phyloP scores from a whole-genome alignment of 1,140 invertebrate species.

The Mycetomoellerius zeteki region DNA sequence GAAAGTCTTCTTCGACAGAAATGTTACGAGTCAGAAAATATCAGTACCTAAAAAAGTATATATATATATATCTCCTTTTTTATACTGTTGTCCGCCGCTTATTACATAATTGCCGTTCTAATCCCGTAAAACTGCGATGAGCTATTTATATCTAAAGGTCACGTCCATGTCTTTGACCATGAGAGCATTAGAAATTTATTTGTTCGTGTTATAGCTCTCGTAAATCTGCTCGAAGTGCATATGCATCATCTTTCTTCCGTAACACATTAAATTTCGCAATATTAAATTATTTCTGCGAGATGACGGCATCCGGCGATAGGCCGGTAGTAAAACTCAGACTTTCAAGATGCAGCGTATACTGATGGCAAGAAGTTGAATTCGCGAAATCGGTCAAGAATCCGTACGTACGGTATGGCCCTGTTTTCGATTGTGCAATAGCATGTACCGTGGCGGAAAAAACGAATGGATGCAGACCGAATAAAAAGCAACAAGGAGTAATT shows the following conservation, averaged over 20 bases:
- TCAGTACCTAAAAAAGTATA: not conserved
- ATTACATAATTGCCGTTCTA: constrained; percentile 16
- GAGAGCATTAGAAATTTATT: constrained; percentile 36
- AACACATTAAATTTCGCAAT: constrained; percentile 4
- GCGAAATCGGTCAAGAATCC: constrained; percentile 66
- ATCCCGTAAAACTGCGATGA: constrained; percentile 16
- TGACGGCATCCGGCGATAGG: not conserved
- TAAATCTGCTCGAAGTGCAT: not conserved
- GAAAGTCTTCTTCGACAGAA: not conserved
- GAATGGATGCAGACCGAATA: constrained; percentile 15
- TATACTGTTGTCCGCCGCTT: not conserved
- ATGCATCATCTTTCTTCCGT: not conserved
- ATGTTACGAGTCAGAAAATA: not conserved
- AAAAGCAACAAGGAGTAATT: constrained; percentile 20
- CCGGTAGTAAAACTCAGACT: constrained; percentile 9
- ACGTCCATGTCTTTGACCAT: constrained; percentile 17
- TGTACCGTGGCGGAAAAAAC: constrained; percentile 39
- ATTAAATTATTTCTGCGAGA: not conserved
- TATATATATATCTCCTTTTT: not conserved
- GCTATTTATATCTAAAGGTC: constrained; percentile 36
- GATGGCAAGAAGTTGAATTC: constrained; percentile 30
- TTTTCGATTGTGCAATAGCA: constrained; percentile 40
- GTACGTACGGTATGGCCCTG: constrained; percentile 52
- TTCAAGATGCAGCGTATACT: not conserved
- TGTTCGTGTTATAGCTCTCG: not conserved